A percentile compares a stretch with the other conserved stretches of the same genome.
Evolutionary conservation across 2,113 vertebrate genomes (phyloP).

Genomic region (Pampusana beccarii): DNA sequence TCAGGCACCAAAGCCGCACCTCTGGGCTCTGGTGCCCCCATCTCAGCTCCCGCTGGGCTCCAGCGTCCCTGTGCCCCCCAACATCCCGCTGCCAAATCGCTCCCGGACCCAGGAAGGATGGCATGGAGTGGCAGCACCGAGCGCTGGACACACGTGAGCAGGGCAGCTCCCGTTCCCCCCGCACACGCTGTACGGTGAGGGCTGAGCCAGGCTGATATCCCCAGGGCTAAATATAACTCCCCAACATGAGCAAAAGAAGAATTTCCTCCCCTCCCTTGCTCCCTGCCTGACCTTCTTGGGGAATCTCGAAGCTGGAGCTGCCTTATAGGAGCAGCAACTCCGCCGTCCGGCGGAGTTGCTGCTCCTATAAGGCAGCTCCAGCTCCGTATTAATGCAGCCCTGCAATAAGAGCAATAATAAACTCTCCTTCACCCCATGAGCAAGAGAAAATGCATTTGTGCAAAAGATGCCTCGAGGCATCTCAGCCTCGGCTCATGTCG

Average conservation of each 20-base stretch:
- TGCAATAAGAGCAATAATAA: neutral
- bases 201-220: neutral
- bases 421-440: neutral
- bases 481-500: neutral
- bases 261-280: constrained; percentile 61
- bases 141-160: neutral
- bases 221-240: constrained; percentile 61
- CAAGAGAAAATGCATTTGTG: neutral
- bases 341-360: neutral
- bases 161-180: no score
- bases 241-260: constrained; percentile 32
- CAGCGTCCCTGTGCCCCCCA: neutral
- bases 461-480: neutral
- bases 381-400: neutral
- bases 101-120: fast-evolving
- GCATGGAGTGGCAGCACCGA: neutral
- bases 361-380: neutral
- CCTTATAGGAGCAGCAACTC: constrained; percentile 39
- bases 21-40: neutral
- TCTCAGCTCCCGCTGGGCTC: neutral
- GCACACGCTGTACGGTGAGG: neutral
- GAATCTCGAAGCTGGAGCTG: constrained; percentile 30
- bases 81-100: neutral
- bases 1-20: neutral
- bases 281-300: constrained; percentile 68